Percentiles rank a stretch among this genome's conserved stretches.
These are phyloP conservation scores for Ceyx cyanopectus DNA, from an alignment of 2,113 vertebrate species.

Conservation along the genomic window DNA sequence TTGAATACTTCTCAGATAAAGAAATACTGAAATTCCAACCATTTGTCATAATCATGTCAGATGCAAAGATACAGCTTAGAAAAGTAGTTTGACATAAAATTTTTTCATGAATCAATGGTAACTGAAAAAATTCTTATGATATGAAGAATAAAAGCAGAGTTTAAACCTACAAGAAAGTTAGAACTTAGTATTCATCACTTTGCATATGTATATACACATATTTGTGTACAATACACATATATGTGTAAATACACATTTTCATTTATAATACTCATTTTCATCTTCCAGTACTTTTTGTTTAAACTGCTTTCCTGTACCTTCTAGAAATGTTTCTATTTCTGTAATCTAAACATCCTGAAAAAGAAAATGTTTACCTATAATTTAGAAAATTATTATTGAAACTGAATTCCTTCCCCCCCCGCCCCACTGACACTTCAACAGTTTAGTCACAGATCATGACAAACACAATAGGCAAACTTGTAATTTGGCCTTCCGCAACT, in stretches of 20 bases:
- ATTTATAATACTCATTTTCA: not conserved
- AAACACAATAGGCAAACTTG: not conserved
- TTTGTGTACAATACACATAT: not conserved
- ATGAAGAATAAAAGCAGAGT: slow-evolving; percentile 18
- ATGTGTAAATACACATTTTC: not conserved
- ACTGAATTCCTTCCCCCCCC: not conserved
- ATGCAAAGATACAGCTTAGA: slow-evolving; percentile 4
- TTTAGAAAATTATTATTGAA: slow-evolving; percentile 26
- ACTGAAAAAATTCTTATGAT: not conserved
- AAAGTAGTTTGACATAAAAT: not conserved
- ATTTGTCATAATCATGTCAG: not conserved
- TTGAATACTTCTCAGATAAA: not conserved
- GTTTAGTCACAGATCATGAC: not conserved
- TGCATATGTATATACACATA: not conserved
- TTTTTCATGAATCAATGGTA: slow-evolving; percentile 6
- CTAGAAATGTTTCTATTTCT: slow-evolving; percentile 22
- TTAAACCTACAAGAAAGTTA: slow-evolving; percentile 16
- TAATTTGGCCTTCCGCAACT: slow-evolving; percentile 35
- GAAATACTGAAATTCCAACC: not conserved
- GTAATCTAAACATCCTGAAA: slow-evolving; percentile 43
- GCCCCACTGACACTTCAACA: not conserved
- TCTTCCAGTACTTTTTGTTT: not conserved
- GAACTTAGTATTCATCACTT: not conserved
- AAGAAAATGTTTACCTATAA: slow-evolving; percentile 33
- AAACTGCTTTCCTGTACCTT: not conserved